These are phyloP conservation scores for Bombus consobrinus DNA, from an alignment of 1,140 invertebrate genomes.

Conservation along the genomic window DNA sequence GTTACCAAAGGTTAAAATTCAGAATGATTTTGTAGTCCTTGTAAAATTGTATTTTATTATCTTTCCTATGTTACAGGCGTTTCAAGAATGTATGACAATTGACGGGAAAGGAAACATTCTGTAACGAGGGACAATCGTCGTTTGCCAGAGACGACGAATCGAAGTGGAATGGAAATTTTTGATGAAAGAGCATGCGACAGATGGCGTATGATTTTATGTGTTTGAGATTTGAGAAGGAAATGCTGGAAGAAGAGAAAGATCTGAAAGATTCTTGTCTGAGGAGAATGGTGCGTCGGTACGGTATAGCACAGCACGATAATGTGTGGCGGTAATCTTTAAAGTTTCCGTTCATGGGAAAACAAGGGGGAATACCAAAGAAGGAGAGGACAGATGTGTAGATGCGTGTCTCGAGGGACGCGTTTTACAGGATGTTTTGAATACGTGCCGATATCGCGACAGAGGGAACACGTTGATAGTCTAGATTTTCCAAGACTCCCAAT, in stretches of 20 bases:
- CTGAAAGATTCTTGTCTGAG: neutral
- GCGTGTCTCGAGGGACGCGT: slow-evolving; percentile 53
- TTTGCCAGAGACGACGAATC: neutral
- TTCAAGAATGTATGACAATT: neutral
- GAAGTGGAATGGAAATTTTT: neutral
- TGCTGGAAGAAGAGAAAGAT: neutral
- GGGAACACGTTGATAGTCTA: slow-evolving; percentile 16
- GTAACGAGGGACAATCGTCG: neutral
- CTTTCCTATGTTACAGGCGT: neutral
- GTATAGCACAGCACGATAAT: too few relatives aligned
- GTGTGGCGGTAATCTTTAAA: neutral
- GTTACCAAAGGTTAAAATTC: neutral
- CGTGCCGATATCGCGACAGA: slow-evolving; percentile 72
- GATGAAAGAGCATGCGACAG: neutral
- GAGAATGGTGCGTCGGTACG: neutral
- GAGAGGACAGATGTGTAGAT: slow-evolving; percentile 26
- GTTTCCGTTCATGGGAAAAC: neutral
- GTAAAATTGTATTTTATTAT: neutral
- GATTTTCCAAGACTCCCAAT: slow-evolving; percentile 39
- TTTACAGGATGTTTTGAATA: slow-evolving; percentile 73
- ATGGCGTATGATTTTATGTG: neutral
- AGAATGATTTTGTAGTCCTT: neutral
- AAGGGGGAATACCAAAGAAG: neutral
- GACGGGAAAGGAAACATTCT: neutral
- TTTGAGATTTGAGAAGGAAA: neutral